phyloP scores from a whole-genome alignment of 2,797 vertebrate genomes.

The Pseudotriccus pelzelni region DNA sequence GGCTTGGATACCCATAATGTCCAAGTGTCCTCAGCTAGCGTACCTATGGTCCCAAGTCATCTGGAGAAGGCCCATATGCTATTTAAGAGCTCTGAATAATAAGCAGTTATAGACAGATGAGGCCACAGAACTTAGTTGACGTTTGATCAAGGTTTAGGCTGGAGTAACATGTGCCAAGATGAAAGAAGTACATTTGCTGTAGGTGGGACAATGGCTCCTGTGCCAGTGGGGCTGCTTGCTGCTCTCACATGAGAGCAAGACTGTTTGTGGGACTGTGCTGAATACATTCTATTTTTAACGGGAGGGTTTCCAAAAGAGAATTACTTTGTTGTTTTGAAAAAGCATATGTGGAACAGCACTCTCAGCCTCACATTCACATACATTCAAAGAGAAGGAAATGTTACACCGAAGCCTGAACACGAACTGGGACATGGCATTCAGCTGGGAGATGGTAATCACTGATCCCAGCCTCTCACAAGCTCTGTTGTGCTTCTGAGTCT shows the following conservation, averaged over 20 bases:
- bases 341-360: background rate
- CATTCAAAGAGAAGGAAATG: background rate
- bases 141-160: background rate
- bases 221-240: background rate
- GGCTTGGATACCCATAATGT: background rate
- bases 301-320: background rate
- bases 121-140: background rate
- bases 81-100: background rate
- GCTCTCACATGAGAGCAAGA: rapidly evolving
- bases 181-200: background rate
- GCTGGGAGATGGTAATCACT: background rate
- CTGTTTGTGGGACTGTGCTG: background rate
- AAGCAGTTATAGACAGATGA: background rate
- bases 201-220: background rate
- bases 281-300: background rate
- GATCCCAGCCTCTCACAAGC: background rate
- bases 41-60: background rate
- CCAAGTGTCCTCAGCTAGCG: background rate
- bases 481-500: background rate
- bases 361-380: background rate
- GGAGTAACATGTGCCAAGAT: background rate
- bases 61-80: background rate
- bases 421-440: background rate
- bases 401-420: background rate
- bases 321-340: background rate